Base-by-base conservation (phyloP, 2,113 vertebrate genomes). In the Scomber colias region DNA sequence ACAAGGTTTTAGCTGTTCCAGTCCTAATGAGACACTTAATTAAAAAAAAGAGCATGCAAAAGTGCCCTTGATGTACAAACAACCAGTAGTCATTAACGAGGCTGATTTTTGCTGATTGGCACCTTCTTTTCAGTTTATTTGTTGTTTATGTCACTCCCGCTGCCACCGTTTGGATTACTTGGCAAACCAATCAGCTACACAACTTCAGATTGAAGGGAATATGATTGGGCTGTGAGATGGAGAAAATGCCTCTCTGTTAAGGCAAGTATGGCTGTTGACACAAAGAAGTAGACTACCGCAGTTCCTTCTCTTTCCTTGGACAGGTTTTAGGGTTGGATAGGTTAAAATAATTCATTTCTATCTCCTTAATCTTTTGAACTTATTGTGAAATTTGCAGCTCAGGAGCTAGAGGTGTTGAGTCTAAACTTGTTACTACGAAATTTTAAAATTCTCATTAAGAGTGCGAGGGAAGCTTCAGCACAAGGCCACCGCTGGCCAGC, bases 31-130 rank as follows among this genome's bases (percentile, higher is more conserved):
- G 85, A 84, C 48, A 11, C 68, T 68, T 83, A 72, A 91, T 87
- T 81, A 71, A 85, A 50, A 48, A 71, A 85, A 50, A 48, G 45
- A 67, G 46, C 46, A 16, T 6, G 11, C 24, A 65, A 53, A 57
- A 64, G 68, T 57, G 8, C 21, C 46, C 48, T 74, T 64, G 68
- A 74, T 88, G 72, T 79, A 63, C 66, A 76, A 92, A 85, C 77
- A 80, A 84, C 79, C 72, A 77, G 71, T 53, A 77, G 72, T 86
- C 80, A 81, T 83, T 87, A 91, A 75, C 11, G 11, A 78, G 75
- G 75, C 71, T 77, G 81, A 87, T 73, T 82, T 81, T 71, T 40
- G 59, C 27, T 90, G 87, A 90, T 85, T 89, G 91, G 79, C 85
- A 82, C 67, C 66, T 31, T 67, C 66, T 71, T 84, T 79, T 84